phyloP scores from a whole-genome alignment of 2,797 vertebrate genomes.

The Premnoplex brunnescens region DNA sequence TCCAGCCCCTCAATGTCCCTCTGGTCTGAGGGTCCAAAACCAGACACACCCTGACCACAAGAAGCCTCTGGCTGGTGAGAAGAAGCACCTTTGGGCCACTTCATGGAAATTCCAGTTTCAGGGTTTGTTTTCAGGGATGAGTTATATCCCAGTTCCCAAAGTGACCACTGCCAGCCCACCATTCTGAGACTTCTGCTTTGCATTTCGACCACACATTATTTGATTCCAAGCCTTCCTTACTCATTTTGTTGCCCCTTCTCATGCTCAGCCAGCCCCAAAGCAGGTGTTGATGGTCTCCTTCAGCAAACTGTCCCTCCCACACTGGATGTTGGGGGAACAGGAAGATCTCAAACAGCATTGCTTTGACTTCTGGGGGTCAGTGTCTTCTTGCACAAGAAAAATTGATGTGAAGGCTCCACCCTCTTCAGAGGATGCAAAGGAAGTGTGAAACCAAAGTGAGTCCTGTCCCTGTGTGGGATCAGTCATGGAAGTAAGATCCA shows the following conservation, averaged over 20 bases:
- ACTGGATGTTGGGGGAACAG: background rate
- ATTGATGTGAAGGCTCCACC: background rate
- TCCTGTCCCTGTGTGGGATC: background rate
- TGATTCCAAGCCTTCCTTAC: background rate
- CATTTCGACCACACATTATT: background rate
- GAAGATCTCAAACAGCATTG: background rate
- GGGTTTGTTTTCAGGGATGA: background rate
- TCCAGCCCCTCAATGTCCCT: background rate
- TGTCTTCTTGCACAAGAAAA: background rate
- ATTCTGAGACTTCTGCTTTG: background rate
- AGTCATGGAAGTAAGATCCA: background rate
- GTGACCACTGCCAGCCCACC: background rate
- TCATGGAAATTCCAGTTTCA: background rate
- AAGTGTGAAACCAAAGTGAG: background rate
- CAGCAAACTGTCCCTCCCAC: background rate
- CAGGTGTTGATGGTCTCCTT: background rate
- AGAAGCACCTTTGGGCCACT: background rate
- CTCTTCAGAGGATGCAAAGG: background rate
- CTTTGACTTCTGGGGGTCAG: background rate
- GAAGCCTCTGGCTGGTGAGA: background rate
- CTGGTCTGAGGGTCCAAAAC: no score
- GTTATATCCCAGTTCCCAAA: background rate
- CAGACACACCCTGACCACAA: background rate
- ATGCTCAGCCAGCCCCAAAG: background rate
- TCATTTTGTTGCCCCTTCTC: background rate